These are phyloP conservation scores for Pithys albifrons DNA, from an alignment of 2,113 vertebrate genomes.

Conservation along the genomic window DNA sequence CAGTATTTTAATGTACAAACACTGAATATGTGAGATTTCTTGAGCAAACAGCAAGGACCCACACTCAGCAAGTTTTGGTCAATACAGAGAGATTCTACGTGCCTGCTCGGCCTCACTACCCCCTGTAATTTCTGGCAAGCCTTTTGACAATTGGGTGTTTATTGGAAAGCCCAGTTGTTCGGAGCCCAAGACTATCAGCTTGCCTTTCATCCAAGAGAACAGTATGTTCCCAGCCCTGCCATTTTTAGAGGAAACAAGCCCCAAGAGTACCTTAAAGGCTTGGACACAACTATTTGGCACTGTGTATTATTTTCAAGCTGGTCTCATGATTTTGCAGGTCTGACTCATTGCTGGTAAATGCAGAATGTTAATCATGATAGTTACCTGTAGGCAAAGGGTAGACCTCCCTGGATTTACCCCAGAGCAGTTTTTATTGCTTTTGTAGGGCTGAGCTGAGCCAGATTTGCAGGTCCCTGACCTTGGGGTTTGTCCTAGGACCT, in stretches of 20 bases:
- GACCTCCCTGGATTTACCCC: background rate
- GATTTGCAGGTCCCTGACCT: background rate
- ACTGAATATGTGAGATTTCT: background rate
- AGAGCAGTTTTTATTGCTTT: background rate
- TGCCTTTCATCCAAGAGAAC: background rate
- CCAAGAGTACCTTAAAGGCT: conserved; percentile 34
- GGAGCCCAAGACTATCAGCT: background rate
- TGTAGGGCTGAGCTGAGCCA: background rate
- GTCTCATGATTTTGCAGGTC: conserved; percentile 20
- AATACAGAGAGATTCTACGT: background rate
- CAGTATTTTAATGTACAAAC: background rate
- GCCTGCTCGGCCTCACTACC: background rate
- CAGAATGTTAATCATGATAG: background rate
- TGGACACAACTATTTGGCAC: background rate
- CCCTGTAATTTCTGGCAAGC: background rate
- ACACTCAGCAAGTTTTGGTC: background rate
- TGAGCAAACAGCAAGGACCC: background rate
- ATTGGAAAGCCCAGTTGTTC: background rate
- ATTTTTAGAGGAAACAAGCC: conserved; percentile 33
- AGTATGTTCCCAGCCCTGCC: background rate
- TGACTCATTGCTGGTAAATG: conserved; percentile 23
- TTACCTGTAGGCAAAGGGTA: background rate
- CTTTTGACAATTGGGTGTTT: background rate
- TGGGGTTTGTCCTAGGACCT: background rate
- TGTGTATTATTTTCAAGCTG: conserved; percentile 47